A percentile compares a stretch with the other conserved stretches of the same genome.
phyloP scores from a whole-genome alignment of 1,140 invertebrate genomes.

The Heliothis subflexa region DNA sequence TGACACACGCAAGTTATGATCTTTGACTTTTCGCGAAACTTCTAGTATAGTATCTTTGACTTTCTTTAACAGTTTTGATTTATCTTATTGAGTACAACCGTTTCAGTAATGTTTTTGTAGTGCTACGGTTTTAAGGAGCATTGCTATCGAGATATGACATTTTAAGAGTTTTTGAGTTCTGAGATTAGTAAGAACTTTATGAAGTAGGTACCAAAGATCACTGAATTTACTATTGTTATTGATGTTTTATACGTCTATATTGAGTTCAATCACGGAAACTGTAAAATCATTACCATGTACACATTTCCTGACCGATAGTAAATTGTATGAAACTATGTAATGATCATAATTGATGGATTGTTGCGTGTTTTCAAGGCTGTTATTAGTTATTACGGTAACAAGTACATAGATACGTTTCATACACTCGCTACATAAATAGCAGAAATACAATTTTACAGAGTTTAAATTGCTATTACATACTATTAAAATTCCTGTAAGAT shows the following conservation, averaged over 20 bases:
- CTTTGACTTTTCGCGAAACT: slow-evolving; percentile 3
- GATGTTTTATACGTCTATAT: background rate
- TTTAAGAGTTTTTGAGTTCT: too few relatives aligned
- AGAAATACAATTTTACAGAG: too few relatives aligned
- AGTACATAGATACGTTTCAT: background rate
- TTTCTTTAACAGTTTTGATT: too few relatives aligned
- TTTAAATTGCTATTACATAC: too few relatives aligned
- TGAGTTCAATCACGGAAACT: slow-evolving; percentile 2
- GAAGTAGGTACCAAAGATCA: too few relatives aligned
- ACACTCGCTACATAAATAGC: background rate
- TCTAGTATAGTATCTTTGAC: background rate
- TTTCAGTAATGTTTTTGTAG: too few relatives aligned
- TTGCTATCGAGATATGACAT: too few relatives aligned
- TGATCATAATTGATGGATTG: slow-evolving; percentile 29
- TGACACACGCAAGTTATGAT: slow-evolving; percentile 4
- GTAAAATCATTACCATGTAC: slow-evolving; percentile 2
- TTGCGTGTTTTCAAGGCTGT: slow-evolving; percentile 1
- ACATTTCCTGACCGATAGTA: slow-evolving; percentile 22
- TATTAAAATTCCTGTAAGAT: too few relatives aligned
- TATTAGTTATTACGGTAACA: slow-evolving; percentile 5
- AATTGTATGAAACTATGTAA: background rate
- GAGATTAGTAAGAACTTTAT: too few relatives aligned
- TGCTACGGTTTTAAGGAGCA: too few relatives aligned
- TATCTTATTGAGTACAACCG: too few relatives aligned
- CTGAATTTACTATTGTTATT: too few relatives aligned